Conservation (phyloP, 2,113 vertebrate genomes). For the Pseudolaguvia tuberculata region DNA sequence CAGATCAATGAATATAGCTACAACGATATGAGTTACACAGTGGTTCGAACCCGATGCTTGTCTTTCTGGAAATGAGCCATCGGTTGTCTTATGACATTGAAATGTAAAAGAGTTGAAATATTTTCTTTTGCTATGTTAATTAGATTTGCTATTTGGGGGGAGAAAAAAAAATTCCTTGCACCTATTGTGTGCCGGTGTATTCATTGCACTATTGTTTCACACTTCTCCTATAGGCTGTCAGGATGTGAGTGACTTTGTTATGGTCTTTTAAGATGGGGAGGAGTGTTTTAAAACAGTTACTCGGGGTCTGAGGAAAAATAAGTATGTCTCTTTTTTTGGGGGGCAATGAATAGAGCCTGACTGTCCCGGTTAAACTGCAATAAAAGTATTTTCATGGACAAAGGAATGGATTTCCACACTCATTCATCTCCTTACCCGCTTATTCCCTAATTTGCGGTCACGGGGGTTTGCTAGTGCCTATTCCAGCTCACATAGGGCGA, state of each 20-base stretch:
- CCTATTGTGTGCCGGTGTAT: conserved; percentile 49
- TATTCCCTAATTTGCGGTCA: too few species aligned
- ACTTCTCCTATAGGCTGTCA: conserved; percentile 56
- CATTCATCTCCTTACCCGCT: too few species aligned
- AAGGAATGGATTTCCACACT: conserved; percentile 53
- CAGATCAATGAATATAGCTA: not conserved
- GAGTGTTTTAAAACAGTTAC: conserved; percentile 56
- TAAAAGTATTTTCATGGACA: conserved; percentile 59
- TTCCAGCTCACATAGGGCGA: too few species aligned
- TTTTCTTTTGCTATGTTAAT: conserved; percentile 23
- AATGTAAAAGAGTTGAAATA: conserved; percentile 1
- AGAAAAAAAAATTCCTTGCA: conserved; percentile 11
- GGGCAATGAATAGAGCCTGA: conserved; percentile 50
- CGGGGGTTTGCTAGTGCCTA: too few species aligned
- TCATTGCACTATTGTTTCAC: conserved; percentile 47
- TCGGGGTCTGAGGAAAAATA: conserved; percentile 56
- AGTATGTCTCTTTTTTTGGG: conserved; percentile 49
- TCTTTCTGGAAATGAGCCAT: not conserved
- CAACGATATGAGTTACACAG: not conserved
- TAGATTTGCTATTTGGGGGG: conserved; percentile 1
- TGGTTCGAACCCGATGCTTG: not conserved
- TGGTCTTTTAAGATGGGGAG: conserved; percentile 60
- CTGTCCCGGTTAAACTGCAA: conserved; percentile 44
- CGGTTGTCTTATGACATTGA: not conserved
- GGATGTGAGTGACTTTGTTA: conserved; percentile 60